Base-by-base conservation (phyloP, 2,888 invertebrate species). In the Ceriagrion tenellum region DNA sequence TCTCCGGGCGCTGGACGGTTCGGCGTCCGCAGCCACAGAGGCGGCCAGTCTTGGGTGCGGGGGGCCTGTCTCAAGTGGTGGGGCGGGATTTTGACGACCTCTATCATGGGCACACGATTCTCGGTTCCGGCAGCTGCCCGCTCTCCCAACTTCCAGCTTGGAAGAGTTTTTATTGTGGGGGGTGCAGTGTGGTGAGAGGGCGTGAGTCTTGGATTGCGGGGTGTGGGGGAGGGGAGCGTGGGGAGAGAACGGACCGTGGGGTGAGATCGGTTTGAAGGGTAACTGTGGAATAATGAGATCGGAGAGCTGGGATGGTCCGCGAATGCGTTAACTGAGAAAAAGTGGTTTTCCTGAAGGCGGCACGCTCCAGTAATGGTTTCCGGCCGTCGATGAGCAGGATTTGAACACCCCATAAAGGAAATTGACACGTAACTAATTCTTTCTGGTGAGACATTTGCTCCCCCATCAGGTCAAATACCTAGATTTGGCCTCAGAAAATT, bases 351-450 rank as follows among this genome's bases (percentile, higher is more conserved):
- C 35, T 40, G 91, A 91, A 40, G 63, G 63, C 18, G 90, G 90
- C 90, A 59, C 90, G 90, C 55, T 59, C 35, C 91, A 63, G 91
- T 91, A 91, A 91, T 91, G 91, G 91, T 91, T 91, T 91, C 91
- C 63, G 91, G 91, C 63, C 91, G 59, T 91, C 91, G 59, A 59
- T 63, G n/a, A n/a, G n/a, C 40, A 40, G 18, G 91, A 90, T 55
- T 13, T 18, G 90, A 18, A 13, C n/a, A 63, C 18, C 35, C 91
- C 63, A 91, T 91, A 91, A 63, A 63, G 59, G 63, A 40, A 91
- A 91, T 91, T 91, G 91, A 91, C 91, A 59, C 91, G 91, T 63
- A 23, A 59, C 63, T 91, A 40, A 91, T 91, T 91, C 91, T 63
- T 4, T 20, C 91, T 12, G 40, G 55, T 23, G 23, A 63, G 35